A percentile compares a stretch with the other conserved stretches of the same genome.
These are phyloP conservation scores for Actinia equina DNA, from an alignment of 64 coral and sea anemone species.

Conservation along the genomic window DNA sequence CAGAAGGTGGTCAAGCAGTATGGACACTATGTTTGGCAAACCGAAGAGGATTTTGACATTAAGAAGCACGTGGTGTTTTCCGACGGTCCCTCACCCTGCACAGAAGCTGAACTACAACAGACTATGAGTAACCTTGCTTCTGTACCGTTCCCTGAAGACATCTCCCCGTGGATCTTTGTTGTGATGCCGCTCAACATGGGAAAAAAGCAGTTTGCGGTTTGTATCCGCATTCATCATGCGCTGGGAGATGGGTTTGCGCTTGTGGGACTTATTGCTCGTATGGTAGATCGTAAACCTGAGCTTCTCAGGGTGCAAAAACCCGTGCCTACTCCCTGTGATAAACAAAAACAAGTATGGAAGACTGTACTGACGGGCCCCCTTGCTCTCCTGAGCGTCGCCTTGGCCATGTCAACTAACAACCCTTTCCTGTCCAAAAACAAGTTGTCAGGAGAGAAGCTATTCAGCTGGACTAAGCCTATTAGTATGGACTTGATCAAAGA, in stretches of 20 bases:
- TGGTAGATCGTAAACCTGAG: constrained; percentile 82
- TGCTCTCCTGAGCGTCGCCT: constrained; percentile 71
- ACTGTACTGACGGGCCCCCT: constrained; percentile 72
- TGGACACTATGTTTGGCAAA: constrained; percentile 74
- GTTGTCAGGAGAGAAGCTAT: constrained; percentile 56
- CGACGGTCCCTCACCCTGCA: constrained; percentile 47
- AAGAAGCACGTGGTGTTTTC: constrained; percentile 42
- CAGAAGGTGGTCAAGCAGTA: constrained; percentile 53
- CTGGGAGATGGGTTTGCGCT: constrained; percentile 82
- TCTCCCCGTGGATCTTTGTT: constrained; percentile 77
- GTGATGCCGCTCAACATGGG: constrained; percentile 56
- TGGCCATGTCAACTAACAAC: constrained; percentile 55
- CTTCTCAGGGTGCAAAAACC: constrained; percentile 74
- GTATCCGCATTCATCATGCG: constrained; percentile 70
- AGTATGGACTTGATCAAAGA: constrained; percentile 67
- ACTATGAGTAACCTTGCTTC: constrained; percentile 47
- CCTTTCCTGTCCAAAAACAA: constrained; percentile 53
- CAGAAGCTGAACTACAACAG: constrained; percentile 56
- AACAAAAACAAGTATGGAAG: constrained; percentile 74
- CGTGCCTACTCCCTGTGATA: constrained; percentile 74
- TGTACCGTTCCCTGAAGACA: constrained; percentile 36
- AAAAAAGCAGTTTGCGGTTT: constrained; percentile 58
- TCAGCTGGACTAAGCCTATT: constrained; percentile 63
- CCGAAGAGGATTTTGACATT: constrained; percentile 75
- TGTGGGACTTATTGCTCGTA: constrained; percentile 55